These are phyloP conservation scores for Apodemia duryi DNA, from an alignment of 2,888 invertebrate species.

Conservation along the genomic window DNA sequence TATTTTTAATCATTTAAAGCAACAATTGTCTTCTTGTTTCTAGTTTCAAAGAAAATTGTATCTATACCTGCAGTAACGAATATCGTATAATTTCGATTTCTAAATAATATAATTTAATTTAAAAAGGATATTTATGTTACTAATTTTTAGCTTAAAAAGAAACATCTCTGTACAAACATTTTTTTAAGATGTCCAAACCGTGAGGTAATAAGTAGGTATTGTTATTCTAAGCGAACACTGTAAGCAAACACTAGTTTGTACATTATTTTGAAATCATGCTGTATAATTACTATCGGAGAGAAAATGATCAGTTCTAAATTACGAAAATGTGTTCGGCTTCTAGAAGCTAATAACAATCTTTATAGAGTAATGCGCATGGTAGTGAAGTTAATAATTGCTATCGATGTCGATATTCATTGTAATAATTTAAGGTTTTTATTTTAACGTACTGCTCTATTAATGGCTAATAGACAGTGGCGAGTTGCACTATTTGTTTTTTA, in stretches of 20 bases:
- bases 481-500: neutral
- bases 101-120: too few relatives aligned
- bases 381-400: constrained; percentile 52
- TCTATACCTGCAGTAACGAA: too few relatives aligned
- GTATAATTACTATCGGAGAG: constrained; percentile 60
- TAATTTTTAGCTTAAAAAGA: too few relatives aligned
- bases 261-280: constrained; percentile 40
- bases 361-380: constrained; percentile 63
- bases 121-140: too few relatives aligned
- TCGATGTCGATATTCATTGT: constrained; percentile 47
- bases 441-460: constrained; percentile 22
- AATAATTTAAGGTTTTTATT: constrained; percentile 42
- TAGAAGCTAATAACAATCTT: constrained; percentile 68
- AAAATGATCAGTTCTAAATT: constrained; percentile 65
- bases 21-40: too few relatives aligned
- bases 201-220: neutral
- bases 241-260: neutral
- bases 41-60: too few relatives aligned
- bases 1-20: too few relatives aligned
- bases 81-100: too few relatives aligned
- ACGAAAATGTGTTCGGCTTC: constrained; percentile 45
- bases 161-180: too few relatives aligned
- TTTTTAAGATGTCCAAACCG: too few relatives aligned
- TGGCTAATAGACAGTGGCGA: neutral
- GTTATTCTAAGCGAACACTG: neutral